Base-by-base conservation (phyloP, 2,113 vertebrate genomes). In the Catharus minimus region DNA sequence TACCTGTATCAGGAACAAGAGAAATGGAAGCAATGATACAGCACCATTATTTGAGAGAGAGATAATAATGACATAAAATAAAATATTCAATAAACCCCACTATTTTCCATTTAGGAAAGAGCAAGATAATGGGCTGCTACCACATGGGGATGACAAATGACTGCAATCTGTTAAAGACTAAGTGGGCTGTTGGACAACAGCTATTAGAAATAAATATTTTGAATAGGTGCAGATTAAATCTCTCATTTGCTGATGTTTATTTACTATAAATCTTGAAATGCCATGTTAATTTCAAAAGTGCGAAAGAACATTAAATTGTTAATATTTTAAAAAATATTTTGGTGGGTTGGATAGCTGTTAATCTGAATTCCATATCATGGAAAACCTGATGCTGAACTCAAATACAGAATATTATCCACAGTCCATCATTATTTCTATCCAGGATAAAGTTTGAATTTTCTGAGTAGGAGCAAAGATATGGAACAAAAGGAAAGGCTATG, bases 181-280 rank as follows among this genome's bases (percentile, higher is more conserved):
- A 85, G 75, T 60, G 71, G n/a, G 28, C 19, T 90, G 36, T 53
- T 92, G 56, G 47, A 80, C 52, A 94, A 73, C 15, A 80, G 32
- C 17, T 92, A 77, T 73, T 77, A 86, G 55, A 83, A 93, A 77
- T n/a, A 88, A 53, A 28, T 69, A 74, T 82, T 93, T 93, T 69
- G 4, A 80, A 86, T 43, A 73, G 14, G 12, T 88, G 20, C 22
- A 93, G 50, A 68, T 65, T 41, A 68, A 79, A 68, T 46, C 47
- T 88, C 81, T 66, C 17, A 32, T 80, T 94, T 83, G 24, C 4
- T 69, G 10, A 41, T 88, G 21, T 16, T n/a, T 86, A 53, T 68
- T 80, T 83, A 7, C 33, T 60, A 44, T 56, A 72, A 82, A 50
- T 36, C 36, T 82, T 82, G 58, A 79, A 84, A 89, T 56, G 17